Evolutionary conservation across 2,888 invertebrate species (phyloP).

Genomic region (Tetragonula carbonaria): DNA sequence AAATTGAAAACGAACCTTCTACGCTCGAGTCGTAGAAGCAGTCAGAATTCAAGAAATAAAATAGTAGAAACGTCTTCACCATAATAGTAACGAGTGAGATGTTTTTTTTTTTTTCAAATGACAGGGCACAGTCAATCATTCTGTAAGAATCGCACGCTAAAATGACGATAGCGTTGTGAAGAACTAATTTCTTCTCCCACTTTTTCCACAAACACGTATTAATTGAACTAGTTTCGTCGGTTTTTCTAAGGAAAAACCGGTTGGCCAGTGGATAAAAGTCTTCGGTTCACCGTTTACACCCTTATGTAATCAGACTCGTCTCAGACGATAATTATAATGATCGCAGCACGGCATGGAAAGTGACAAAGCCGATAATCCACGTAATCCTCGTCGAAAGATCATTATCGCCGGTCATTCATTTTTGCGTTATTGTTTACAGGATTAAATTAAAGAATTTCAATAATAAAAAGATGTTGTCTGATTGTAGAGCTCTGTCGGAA

Average conservation of each 20-base stretch:
- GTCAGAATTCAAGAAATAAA: neutral
- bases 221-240: slow-evolving; percentile 3
- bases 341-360: neutral
- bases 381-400: neutral
- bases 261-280: neutral
- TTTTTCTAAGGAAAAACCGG: slow-evolving; percentile 6
- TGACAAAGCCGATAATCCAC: neutral
- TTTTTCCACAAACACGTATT: slow-evolving; percentile 11
- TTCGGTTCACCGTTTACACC: neutral
- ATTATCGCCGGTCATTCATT: neutral
- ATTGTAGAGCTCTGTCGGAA: neutral
- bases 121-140: neutral
- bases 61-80: neutral
- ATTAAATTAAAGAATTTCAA: neutral
- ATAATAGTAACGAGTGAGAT: neutral
- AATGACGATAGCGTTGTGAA: neutral
- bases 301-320: slow-evolving; percentile 7
- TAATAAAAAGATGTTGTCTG: neutral
- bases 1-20: neutral
- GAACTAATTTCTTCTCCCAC: neutral
- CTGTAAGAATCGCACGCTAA: neutral
- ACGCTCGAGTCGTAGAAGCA: too few relatives aligned
- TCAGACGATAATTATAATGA: slow-evolving; percentile 7
- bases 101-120: neutral
- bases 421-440: neutral